Evolutionary conservation across 2,888 invertebrate genomes (phyloP).

Genomic region (Clostera curtula): DNA sequence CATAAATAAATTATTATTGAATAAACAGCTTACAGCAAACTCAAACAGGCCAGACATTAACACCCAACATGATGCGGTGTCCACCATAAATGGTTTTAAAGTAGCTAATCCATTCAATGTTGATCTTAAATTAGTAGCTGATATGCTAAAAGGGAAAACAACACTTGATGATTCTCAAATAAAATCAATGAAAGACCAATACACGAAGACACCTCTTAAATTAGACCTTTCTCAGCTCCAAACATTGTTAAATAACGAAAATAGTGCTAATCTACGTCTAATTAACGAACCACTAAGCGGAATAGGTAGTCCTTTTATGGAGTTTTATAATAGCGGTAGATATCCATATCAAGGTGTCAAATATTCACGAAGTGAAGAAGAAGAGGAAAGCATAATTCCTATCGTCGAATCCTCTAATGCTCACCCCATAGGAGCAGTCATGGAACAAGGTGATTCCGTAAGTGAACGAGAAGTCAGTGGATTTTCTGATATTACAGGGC

Average conservation of each 20-base stretch:
- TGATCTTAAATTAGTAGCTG: slow-evolving; percentile 62
- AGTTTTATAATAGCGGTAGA: slow-evolving; percentile 46
- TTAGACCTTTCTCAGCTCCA: slow-evolving; percentile 56
- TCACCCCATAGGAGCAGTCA: slow-evolving; percentile 66
- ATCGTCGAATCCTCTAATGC: slow-evolving; percentile 57
- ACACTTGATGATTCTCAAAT: slow-evolving; percentile 48
- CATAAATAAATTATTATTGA: slow-evolving; percentile 46
- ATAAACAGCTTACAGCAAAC: slow-evolving; percentile 38
- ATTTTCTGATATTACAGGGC: slow-evolving; percentile 37
- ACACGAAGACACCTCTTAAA: slow-evolving; percentile 44
- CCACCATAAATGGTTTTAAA: slow-evolving; percentile 66
- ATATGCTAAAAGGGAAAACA: slow-evolving; percentile 62
- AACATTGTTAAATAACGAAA: slow-evolving; percentile 53
- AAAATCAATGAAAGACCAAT: slow-evolving; percentile 44
- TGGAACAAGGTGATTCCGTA: slow-evolving; percentile 53
- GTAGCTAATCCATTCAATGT: slow-evolving; percentile 71
- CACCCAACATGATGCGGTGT: slow-evolving; percentile 37
- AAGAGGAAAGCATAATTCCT: slow-evolving; percentile 58
- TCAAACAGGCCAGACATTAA: slow-evolving; percentile 51
- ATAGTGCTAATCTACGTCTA: slow-evolving; percentile 30
- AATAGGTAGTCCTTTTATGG: slow-evolving; percentile 47
- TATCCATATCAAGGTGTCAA: slow-evolving; percentile 60
- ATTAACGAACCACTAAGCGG: slow-evolving; percentile 39
- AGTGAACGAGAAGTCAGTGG: slow-evolving; percentile 39
- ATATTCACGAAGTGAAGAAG: slow-evolving; percentile 67